These are phyloP conservation scores for Orchesellides sinensis DNA, from an alignment of 2,888 invertebrate genomes.

Conservation along the genomic window DNA sequence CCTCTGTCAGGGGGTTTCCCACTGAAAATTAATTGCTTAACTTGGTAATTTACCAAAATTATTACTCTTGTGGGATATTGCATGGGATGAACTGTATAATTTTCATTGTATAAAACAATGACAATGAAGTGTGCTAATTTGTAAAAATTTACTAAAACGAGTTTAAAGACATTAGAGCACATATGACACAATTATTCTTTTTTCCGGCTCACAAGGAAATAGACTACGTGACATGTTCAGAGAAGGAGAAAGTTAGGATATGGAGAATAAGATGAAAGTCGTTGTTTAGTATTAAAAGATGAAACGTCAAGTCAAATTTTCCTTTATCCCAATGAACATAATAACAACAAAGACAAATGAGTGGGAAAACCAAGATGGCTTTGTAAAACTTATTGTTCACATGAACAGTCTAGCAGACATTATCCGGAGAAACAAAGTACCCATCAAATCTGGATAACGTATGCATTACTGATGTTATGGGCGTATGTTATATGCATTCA, in stretches of 20 bases:
- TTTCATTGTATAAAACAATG: not conserved
- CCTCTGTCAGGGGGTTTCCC: too few species aligned
- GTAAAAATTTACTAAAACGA: constrained; percentile 28
- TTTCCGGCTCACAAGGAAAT: too few species aligned
- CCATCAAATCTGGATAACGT: constrained; percentile 40
- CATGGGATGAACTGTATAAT: too few species aligned
- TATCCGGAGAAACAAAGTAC: constrained; percentile 3
- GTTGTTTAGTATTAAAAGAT: not conserved
- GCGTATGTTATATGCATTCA: too few species aligned
- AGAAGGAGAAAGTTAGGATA: not conserved
- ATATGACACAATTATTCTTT: too few species aligned
- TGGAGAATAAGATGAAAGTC: not conserved
- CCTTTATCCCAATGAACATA: constrained; percentile 11
- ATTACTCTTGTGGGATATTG: too few species aligned
- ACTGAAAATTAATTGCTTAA: too few species aligned
- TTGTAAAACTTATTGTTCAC: not conserved
- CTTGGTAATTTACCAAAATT: too few species aligned
- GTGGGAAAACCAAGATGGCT: constrained; percentile 21
- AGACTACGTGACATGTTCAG: not conserved
- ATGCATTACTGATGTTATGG: constrained; percentile 19
- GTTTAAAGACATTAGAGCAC: too few species aligned
- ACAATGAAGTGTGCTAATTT: constrained; percentile 48
- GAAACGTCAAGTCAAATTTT: constrained; percentile 34
- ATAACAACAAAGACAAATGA: constrained; percentile 53
- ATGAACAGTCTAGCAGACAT: not conserved